Evolutionary conservation across 2,888 invertebrate genomes (phyloP).

Genomic region (Aplocera efformata): DNA sequence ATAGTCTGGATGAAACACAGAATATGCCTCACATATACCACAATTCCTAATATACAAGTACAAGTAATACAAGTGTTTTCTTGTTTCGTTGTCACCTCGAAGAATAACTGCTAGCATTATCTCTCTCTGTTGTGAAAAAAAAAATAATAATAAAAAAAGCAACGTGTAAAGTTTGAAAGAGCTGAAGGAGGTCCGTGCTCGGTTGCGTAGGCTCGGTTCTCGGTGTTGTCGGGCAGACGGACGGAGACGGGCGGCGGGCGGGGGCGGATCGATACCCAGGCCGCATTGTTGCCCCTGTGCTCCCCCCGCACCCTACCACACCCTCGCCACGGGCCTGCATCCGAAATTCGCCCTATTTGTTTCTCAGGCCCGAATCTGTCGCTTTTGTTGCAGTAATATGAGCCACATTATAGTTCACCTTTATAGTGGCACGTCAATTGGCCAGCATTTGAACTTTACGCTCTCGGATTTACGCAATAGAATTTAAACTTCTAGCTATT

Average conservation of each 20-base stretch:
- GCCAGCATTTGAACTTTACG: slow-evolving; percentile 15
- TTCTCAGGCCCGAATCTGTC: slow-evolving; percentile 72
- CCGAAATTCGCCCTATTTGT: slow-evolving; percentile 75
- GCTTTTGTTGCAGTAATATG: slow-evolving; percentile 72
- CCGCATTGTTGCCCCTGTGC: slow-evolving; percentile 73
- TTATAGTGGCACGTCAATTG: slow-evolving; percentile 18
- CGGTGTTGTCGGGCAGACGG: slow-evolving; percentile 27
- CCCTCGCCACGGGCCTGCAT: slow-evolving; percentile 55
- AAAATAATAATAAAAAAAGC: slow-evolving; percentile 72
- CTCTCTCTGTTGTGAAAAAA: too few species aligned
- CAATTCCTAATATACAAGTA: too few species aligned
- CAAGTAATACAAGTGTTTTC: too few species aligned
- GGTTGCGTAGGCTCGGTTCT: slow-evolving; percentile 56
- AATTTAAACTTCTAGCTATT: background rate
- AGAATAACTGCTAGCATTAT: too few species aligned
- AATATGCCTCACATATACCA: too few species aligned
- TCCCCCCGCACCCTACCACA: slow-evolving; percentile 42
- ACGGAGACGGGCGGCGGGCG: slow-evolving; percentile 53
- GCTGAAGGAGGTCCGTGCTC: slow-evolving; percentile 43
- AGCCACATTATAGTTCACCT: slow-evolving; percentile 38
- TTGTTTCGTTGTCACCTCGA: too few species aligned
- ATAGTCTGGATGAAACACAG: too few species aligned
- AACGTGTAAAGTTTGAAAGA: slow-evolving; percentile 69
- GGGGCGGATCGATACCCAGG: slow-evolving; percentile 73
- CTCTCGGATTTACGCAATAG: background rate